Base-by-base conservation (phyloP, 2,888 invertebrate species). In the Agonopterix heracliana region DNA sequence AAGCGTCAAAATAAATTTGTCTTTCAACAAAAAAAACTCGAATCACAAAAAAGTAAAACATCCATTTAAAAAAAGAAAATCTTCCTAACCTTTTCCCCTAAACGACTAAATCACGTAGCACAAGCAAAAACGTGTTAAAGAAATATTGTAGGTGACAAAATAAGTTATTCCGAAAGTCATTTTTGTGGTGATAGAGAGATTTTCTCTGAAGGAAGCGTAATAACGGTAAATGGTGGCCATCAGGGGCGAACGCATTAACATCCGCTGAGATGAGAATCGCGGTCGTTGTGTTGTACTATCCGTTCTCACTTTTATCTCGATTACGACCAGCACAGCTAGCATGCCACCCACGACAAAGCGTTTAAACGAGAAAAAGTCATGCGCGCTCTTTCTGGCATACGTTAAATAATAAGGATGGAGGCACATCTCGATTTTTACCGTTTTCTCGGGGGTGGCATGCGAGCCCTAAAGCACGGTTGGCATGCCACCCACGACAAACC, bases 181-280 rank as follows among this genome's bases (percentile, higher is more conserved):
- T 79, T 76, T 73, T 71, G 69, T 56, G 64, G 65, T 66, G 71
- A 79, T 77, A 76, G 75, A 79, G 72, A 73, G 75, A 72, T 76
- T 71, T 63, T 57, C 56, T 63, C 65, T 60, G 68, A 73, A 66
- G 65, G 68, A 71, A 60, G 67, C 68, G 76, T 76, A 79, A 81
- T 83, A 81, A 78, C 72, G 61, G 80, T 71, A 74, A 81, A 81
- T 80, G 82, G 71, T 63, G 58, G 68, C 71, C 72, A 78, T 77
- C 74, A 68, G 55, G 69, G 63, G 68, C 64, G 64, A 54, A 12
- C 64, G 69, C 72, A 76, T 81, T 80, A 78, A 78, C 79, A 78
- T 76, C 66, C 64, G 63, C 63, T 59, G 64, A 60, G 69, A 71
- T 71, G 74, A 57, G 66, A 71, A 72, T 72, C 71, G 63, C 55